These are phyloP conservation scores for Propithecus deckenii DNA, from an alignment of 2,797 vertebrate species.

Conservation along the genomic window DNA sequence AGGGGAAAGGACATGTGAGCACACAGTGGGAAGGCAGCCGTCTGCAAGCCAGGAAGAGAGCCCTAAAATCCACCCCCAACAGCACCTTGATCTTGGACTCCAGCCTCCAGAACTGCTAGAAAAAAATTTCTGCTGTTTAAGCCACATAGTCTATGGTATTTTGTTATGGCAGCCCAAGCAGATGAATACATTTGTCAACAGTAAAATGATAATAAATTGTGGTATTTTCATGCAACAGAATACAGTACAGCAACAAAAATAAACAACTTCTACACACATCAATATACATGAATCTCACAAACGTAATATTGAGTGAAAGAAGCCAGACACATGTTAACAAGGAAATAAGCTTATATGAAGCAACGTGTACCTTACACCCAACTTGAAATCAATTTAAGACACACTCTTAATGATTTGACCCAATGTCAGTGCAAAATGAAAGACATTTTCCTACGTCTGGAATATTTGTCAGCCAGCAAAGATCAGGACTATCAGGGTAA, in stretches of 20 bases:
- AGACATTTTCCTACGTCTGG: background rate
- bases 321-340: background rate
- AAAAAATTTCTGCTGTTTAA: background rate
- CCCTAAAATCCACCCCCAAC: background rate
- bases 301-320: background rate
- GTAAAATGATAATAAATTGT: background rate
- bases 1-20: background rate
- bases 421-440: background rate
- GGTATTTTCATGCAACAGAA: background rate
- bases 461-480: background rate
- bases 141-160: background rate
- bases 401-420: background rate
- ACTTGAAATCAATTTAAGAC: background rate
- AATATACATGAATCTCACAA: background rate
- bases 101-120: background rate
- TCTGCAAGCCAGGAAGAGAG: background rate
- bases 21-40: background rate
- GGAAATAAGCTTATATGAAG: background rate
- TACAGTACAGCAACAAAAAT: background rate
- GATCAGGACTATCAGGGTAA: background rate
- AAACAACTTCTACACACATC: background rate
- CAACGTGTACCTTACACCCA: background rate
- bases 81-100: background rate
- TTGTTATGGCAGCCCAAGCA: background rate
- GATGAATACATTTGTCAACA: background rate